These are phyloP conservation scores for Atta texana DNA, from an alignment of 1,140 invertebrate species.

Conservation along the genomic window DNA sequence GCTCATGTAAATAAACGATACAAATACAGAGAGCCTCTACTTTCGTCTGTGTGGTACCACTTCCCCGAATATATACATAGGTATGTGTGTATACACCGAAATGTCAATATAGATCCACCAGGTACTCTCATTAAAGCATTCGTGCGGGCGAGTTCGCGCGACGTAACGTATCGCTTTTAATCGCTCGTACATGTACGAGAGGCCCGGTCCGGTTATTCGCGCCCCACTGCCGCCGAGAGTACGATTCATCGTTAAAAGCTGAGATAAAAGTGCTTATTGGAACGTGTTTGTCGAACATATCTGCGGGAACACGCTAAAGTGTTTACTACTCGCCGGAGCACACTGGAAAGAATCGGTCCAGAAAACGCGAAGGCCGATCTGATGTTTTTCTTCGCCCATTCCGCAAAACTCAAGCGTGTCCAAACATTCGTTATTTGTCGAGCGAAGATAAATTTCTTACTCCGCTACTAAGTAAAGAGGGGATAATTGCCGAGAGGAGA, in stretches of 20 bases:
- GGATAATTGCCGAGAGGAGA: neutral
- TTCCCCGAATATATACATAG: neutral
- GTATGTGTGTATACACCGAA: slow-evolving; percentile 16
- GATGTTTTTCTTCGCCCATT: slow-evolving; percentile 8
- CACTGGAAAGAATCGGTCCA: slow-evolving; percentile 51
- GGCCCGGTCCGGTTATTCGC: slow-evolving; percentile 41
- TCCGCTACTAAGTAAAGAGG: neutral
- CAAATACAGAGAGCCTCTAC: slow-evolving; percentile 36
- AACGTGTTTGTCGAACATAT: slow-evolving; percentile 59
- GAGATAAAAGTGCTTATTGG: slow-evolving; percentile 66
- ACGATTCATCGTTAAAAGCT: slow-evolving; percentile 61
- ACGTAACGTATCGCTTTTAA: slow-evolving; percentile 69
- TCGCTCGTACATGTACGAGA: slow-evolving; percentile 48
- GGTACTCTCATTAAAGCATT: slow-evolving; percentile 65
- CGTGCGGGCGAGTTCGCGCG: slow-evolving; percentile 64
- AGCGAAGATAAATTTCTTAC: slow-evolving; percentile 55
- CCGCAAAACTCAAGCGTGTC: slow-evolving; percentile 34
- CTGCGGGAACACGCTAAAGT: slow-evolving; percentile 53
- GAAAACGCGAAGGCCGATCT: slow-evolving; percentile 47
- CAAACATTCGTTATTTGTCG: slow-evolving; percentile 49
- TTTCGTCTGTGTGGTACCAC: slow-evolving; percentile 27
- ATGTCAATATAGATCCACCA: slow-evolving; percentile 66
- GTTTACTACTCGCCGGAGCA: slow-evolving; percentile 56
- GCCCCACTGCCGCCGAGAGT: slow-evolving; percentile 44
- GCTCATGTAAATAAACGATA: slow-evolving; percentile 66